Base-by-base conservation (phyloP, 2,113 vertebrate species). In the Ammodytes marinus region DNA sequence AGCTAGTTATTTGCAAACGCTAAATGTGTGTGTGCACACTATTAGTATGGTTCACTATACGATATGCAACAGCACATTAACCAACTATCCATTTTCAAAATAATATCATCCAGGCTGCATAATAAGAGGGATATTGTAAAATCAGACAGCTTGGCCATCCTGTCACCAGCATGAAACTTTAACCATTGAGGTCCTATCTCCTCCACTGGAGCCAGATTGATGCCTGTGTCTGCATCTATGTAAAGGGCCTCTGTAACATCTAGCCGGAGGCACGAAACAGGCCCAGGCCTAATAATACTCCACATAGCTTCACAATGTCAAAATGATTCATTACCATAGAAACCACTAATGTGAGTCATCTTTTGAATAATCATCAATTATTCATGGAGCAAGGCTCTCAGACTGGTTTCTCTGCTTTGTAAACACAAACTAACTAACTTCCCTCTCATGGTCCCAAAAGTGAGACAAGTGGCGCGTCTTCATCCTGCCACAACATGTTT, bases 291-390 rank as follows among this genome's bases (percentile, higher is more conserved):
- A 84, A 91, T 45, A 83, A 91, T 45, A 83, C 58, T 79, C 82
- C 39, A 37, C 75, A 89, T 91, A 92, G 83, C 90, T 91, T 86
- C 77, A 70, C 60, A 45, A 82, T 74, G 79, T 89, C 78, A 79
- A 19, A 92, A 88, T 77, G 77, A 93, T 87, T 90, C 82, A 88
- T 85, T 86, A 80, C 91, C 84, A 91, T 77, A 77, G 92, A 77
- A 93, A 95, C 91, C 70, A 59, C 87, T 83, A 91, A 94, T 93
- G 90, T 87, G 89, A 94, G 89, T 93, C 85, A 88, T 92, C 86
- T 89, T 95, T 93, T 86, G 75, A 94, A 95, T 91, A 88, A 93
- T 89, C 88, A 93, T 89, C 86, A 53, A 68, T 94, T 94, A 92
- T 94, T 94, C 88, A 94, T 71, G 79, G 69, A 49, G 58, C 55